These are phyloP conservation scores for Lepus europaeus DNA, from an alignment of 2,113 vertebrate genomes.

Conservation along the genomic window DNA sequence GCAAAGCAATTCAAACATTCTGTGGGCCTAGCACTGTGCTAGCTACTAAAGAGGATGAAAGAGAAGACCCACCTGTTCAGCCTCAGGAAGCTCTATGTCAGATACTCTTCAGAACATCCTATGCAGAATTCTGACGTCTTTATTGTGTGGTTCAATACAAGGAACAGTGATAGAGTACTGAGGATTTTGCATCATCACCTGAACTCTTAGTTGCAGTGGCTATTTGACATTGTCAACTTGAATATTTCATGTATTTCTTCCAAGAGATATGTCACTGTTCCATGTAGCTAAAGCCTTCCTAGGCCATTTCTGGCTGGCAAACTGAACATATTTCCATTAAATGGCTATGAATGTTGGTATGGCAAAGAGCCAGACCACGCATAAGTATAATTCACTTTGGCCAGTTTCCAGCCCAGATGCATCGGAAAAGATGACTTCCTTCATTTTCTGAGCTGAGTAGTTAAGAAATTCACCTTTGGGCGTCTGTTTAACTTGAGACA, in stretches of 20 bases:
- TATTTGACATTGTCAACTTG: slow-evolving; percentile 41
- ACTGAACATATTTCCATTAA: slow-evolving; percentile 33
- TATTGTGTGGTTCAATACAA: not conserved
- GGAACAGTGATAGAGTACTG: not conserved
- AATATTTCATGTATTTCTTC: slow-evolving; percentile 59
- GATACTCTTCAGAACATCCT: slow-evolving; percentile 35
- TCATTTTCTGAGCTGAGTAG: slow-evolving; percentile 46
- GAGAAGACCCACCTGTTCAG: not conserved
- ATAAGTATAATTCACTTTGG: not conserved
- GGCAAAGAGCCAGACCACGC: not conserved
- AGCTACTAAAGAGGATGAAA: not conserved
- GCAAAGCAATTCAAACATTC: not conserved
- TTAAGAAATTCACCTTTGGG: slow-evolving; percentile 60
- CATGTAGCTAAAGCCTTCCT: slow-evolving; percentile 15
- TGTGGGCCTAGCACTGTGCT: not conserved
- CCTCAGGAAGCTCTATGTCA: not conserved
- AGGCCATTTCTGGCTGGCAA: slow-evolving; percentile 1
- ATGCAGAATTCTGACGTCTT: not conserved
- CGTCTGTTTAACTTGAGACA: slow-evolving; percentile 53
- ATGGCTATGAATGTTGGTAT: not conserved
- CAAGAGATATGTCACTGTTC: slow-evolving; percentile 10
- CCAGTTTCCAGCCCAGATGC: slow-evolving; percentile 44
- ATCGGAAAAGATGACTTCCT: slow-evolving; percentile 10
- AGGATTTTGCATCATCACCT: not conserved
- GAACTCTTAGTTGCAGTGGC: not conserved